Evolutionary conservation across 2,797 vertebrate genomes (phyloP).

Genomic region (Pyrocephalus nanus): DNA sequence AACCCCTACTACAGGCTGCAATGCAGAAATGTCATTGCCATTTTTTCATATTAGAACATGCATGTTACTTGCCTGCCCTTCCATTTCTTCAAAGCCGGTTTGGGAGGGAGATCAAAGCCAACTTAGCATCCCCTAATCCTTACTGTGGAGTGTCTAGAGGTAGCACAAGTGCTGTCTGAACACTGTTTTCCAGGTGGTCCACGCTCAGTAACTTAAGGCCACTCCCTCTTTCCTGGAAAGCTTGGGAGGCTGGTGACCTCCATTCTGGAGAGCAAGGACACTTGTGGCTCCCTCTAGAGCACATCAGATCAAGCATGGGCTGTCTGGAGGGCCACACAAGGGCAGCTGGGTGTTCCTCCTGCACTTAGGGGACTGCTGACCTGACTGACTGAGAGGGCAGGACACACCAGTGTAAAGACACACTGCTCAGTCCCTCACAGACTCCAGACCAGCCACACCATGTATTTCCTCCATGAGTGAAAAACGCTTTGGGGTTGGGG

Average conservation of each 20-base stretch:
- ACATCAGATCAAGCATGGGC: neutral
- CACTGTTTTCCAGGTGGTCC: conserved; percentile 37
- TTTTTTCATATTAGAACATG: neutral
- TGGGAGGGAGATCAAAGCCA: neutral
- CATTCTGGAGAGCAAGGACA: conserved; percentile 14
- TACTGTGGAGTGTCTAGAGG: neutral
- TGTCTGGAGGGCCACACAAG: neutral
- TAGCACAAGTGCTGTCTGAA: neutral
- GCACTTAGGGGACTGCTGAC: accelerated
- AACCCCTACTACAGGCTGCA: neutral
- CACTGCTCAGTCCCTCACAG: neutral
- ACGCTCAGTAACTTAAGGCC: neutral
- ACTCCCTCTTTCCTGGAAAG: conserved; percentile 62
- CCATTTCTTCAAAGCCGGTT: conserved; percentile 20
- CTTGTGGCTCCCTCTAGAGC: conserved; percentile 25
- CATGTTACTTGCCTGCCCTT: conserved; percentile 59
- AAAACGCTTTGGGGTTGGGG: neutral
- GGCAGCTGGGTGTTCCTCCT: neutral
- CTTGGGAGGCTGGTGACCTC: conserved; percentile 11
- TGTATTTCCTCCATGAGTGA: neutral
- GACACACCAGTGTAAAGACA: neutral
- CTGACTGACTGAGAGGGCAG: neutral
- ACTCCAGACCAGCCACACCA: accelerated
- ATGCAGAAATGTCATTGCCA: neutral
- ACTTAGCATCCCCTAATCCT: neutral